Conservation (phyloP, 2,888 invertebrate genomes). For the Cheilosia vulpina region DNA sequence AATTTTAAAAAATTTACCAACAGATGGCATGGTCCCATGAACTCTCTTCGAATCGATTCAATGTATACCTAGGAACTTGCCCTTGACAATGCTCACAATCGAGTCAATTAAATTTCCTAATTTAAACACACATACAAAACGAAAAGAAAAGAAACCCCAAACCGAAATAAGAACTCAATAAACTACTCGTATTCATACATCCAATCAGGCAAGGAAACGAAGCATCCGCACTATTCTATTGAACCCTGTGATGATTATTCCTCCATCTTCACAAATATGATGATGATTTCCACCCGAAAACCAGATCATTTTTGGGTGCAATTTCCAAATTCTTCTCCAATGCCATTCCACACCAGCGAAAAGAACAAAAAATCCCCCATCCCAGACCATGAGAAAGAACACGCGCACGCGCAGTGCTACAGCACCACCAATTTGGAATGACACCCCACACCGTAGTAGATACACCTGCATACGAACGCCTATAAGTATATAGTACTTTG, state of each 20-base stretch:
- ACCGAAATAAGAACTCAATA: not conserved
- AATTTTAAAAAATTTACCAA: no score
- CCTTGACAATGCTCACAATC: not conserved
- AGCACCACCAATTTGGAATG: constrained; percentile 67
- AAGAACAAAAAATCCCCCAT: not conserved
- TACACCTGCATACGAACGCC: constrained; percentile 65
- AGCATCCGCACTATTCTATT: not conserved
- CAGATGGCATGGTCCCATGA: no score
- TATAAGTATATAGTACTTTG: constrained; percentile 30
- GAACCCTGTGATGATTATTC: constrained; percentile 46
- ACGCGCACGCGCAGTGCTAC: constrained; percentile 36
- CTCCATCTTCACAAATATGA: constrained; percentile 67
- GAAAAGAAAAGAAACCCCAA: not conserved
- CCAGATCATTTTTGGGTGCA: constrained; percentile 69
- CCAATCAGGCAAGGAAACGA: not conserved
- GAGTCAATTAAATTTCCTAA: constrained; percentile 6
- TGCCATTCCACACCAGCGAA: constrained; percentile 32
- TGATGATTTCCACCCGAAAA: constrained; percentile 70
- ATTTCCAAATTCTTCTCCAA: constrained; percentile 50
- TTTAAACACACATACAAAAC: not conserved
- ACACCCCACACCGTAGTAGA: constrained; percentile 71
- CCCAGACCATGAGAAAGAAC: constrained; percentile 19
- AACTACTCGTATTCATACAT: not conserved
- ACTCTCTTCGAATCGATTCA: no score
- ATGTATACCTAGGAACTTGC: no score